Conservation (phyloP, 1,140 invertebrate genomes). For the Drosophila sp. region DNA sequence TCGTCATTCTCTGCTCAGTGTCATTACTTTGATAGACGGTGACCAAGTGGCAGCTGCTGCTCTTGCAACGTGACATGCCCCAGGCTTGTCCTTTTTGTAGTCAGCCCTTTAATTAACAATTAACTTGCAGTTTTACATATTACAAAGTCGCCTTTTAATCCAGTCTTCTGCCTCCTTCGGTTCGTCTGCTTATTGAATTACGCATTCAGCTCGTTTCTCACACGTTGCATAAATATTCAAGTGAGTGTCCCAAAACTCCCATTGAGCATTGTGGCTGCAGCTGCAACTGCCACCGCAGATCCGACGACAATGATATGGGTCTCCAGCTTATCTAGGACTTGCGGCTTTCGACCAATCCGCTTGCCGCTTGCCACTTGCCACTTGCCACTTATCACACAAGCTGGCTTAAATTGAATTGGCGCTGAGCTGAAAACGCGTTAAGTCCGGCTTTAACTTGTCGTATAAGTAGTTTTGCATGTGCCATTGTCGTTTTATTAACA, state of each 20-base stretch:
- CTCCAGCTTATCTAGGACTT: constrained; percentile 49
- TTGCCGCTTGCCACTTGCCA: background rate
- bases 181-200: constrained; percentile 73
- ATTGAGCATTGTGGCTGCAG: constrained; percentile 44
- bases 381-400: constrained; percentile 68
- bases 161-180: constrained; percentile 21
- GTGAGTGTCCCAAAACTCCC: constrained; percentile 20
- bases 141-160: constrained; percentile 64
- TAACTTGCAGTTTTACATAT: constrained; percentile 73
- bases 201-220: constrained; percentile 76
- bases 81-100: constrained; percentile 41
- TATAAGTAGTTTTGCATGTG: constrained; percentile 52
- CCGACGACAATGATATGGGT: constrained; percentile 57
- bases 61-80: constrained; percentile 48
- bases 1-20: constrained; percentile 25
- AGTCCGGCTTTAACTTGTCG: constrained; percentile 5
- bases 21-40: constrained; percentile 76
- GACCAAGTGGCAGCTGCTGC: constrained; percentile 39
- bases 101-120: constrained; percentile 80
- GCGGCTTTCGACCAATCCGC: constrained; percentile 23
- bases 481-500: constrained; percentile 75
- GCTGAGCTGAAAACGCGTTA: constrained; percentile 34
- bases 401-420: constrained; percentile 74
- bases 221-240: constrained; percentile 60
- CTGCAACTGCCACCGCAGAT: constrained; percentile 44